phyloP scores from a whole-genome alignment of 2,113 vertebrate genomes.

The Nyctereutes procyonoides region DNA sequence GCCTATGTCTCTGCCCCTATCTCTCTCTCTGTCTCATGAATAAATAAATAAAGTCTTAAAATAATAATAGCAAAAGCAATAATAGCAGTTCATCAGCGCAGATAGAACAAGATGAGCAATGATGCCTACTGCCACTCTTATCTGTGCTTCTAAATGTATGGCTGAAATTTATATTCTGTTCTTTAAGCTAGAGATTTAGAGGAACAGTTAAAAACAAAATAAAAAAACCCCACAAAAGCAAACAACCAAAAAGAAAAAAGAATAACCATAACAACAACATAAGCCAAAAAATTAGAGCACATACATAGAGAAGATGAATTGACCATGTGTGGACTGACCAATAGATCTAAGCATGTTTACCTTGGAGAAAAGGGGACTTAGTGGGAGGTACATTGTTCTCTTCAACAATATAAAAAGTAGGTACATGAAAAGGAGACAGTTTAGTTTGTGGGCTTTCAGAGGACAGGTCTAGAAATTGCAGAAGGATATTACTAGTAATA shows the following conservation, averaged over 20 bases:
- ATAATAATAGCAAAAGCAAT: background rate
- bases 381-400: background rate
- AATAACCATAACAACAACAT: background rate
- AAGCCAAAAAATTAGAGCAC: background rate
- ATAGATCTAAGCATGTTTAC: too few species aligned
- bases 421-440: background rate
- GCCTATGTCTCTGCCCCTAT: too few species aligned
- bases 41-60: too few species aligned
- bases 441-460: background rate
- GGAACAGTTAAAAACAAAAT: background rate
- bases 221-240: background rate
- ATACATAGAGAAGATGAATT: background rate
- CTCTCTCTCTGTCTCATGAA: too few species aligned
- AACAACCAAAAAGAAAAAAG: slow-evolving; percentile 5
- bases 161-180: background rate
- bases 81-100: background rate
- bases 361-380: background rate
- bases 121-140: background rate
- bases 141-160: background rate
- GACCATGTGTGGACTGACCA: accelerated
- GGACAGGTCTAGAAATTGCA: background rate
- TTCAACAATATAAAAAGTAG: background rate
- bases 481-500: background rate
- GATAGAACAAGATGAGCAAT: background rate
- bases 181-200: background rate